These are phyloP conservation scores for Pegoplata infirma DNA, from an alignment of 2,888 invertebrate species.

Conservation along the genomic window DNA sequence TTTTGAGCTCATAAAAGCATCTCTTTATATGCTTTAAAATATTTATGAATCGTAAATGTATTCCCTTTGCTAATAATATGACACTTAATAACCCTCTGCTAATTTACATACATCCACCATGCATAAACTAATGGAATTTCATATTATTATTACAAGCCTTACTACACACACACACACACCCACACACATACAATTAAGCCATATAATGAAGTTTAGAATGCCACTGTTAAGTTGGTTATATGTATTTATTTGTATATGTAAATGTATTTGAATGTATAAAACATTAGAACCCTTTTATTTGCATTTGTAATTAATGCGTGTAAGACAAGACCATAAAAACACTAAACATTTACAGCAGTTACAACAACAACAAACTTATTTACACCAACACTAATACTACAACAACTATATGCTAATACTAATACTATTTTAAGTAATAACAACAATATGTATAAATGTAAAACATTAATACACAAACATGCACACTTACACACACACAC, in stretches of 20 bases:
- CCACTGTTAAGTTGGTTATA: constrained; percentile 7
- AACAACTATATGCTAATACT: constrained; percentile 35
- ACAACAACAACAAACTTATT: constrained; percentile 17
- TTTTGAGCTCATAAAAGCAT: background rate
- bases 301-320: constrained; percentile 61
- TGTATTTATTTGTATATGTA: background rate
- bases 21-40: constrained; percentile 35
- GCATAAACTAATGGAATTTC: constrained; percentile 56
- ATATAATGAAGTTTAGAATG: constrained; percentile 1
- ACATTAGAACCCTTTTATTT: constrained; percentile 61
- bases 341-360: constrained; percentile 49
- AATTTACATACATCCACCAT: constrained; percentile 43
- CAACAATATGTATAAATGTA: constrained; percentile 43
- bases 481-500: background rate
- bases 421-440: constrained; percentile 36
- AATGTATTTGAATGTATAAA: constrained; percentile 10
- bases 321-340: constrained; percentile 60
- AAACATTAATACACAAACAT: constrained; percentile 33
- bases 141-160: constrained; percentile 30
- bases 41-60: constrained; percentile 57
- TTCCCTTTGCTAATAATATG: constrained; percentile 55
- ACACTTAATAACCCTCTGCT: constrained; percentile 53
- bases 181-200: background rate
- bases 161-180: background rate
- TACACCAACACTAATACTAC: background rate